Evolutionary conservation across 2,797 vertebrate species (phyloP).

Genomic region (Lophius americanus): DNA sequence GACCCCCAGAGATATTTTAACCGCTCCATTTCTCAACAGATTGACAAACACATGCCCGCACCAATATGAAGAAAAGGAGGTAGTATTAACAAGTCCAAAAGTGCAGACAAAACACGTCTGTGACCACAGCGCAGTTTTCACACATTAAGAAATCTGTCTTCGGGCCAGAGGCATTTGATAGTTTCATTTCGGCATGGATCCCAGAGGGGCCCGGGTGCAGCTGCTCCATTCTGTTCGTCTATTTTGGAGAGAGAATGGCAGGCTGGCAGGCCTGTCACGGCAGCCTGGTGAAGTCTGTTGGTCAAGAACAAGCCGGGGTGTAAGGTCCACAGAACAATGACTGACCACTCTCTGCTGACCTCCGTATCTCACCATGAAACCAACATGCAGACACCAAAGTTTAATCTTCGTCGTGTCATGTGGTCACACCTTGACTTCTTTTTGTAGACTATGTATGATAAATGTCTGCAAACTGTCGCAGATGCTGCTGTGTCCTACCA

Average conservation of each 20-base stretch:
- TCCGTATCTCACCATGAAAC: slow-evolving; percentile 33
- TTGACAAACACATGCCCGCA: slow-evolving; percentile 15
- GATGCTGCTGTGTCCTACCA: too few species aligned
- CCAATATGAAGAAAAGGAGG: slow-evolving; percentile 25
- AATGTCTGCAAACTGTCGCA: not conserved
- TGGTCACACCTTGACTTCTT: too few species aligned
- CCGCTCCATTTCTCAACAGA: slow-evolving; percentile 59
- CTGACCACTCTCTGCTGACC: slow-evolving; percentile 37
- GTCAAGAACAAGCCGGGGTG: slow-evolving; percentile 57
- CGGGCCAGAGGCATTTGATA: slow-evolving; percentile 76
- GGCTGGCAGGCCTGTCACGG: slow-evolving; percentile 54
- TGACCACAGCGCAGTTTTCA: slow-evolving; percentile 74
- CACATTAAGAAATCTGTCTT: slow-evolving; percentile 81
- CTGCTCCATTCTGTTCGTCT: slow-evolving; percentile 76
- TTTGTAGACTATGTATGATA: not conserved
- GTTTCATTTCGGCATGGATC: slow-evolving; percentile 75
- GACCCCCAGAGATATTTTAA: slow-evolving; percentile 59
- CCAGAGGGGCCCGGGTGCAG: slow-evolving; percentile 74
- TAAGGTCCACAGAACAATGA: slow-evolving; percentile 43
- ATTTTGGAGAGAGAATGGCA: slow-evolving; percentile 67
- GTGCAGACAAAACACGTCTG: slow-evolving; percentile 79
- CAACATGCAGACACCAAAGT: slow-evolving; percentile 3
- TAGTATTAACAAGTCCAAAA: slow-evolving; percentile 57
- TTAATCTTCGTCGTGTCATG: slow-evolving; percentile 3
- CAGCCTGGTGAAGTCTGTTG: slow-evolving; percentile 61